Evolutionary conservation across 2,888 invertebrate species (phyloP), one percentile per base, ranked within the genome.

Genomic region (Orthonychiurus folsomi): DNA sequence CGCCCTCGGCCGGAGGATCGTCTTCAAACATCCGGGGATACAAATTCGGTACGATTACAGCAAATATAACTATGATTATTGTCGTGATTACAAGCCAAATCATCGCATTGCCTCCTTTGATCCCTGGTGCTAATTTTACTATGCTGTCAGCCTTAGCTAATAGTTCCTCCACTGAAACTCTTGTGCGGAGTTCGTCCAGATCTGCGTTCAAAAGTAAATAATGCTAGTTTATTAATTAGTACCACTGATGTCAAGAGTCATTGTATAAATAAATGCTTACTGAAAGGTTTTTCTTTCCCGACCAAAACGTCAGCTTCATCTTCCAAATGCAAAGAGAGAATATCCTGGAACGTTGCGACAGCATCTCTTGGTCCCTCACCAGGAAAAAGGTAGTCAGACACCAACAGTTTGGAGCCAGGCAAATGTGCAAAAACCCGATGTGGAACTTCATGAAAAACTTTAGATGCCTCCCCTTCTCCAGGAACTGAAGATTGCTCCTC

Each of bases 381-480:
- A 25, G 92, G 91, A 76, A 93, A 94, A 60, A 93, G 79, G 76
- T 94, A 94, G 77, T 94, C 93, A 59, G 89, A 91, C 28, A 72
- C 68, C 47, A 93, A 82, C 66, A 86, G 86, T 53, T 92, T 80
- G 28, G 79, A 80, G 24, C 80, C 77, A 1, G 85, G 82, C 2
- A 90, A 79, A n/a, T 84, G 82, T 21, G 90, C 87, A 63, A 92
- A 82, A 1, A 93, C 89, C 66, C 93, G 81, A 50, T 92, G 82
- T 0, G 94, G 94, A 0, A 92, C 91, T 77, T 93, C 93, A 74
- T 93, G 93, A 69, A 66, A 69, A 2, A 69, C 66, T 52, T 66
- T 67, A 18, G 50, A 20, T 1, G 65, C 50, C 23, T 57, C 62
- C n/a, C 63, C 64, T 26, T 69, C 67, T 2, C 63, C 67, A 25